A percentile compares a stretch with the other conserved stretches of the same genome.
These are phyloP conservation scores for Neogobius melanostomus DNA, from an alignment of 2,113 vertebrate species.

Conservation along the genomic window DNA sequence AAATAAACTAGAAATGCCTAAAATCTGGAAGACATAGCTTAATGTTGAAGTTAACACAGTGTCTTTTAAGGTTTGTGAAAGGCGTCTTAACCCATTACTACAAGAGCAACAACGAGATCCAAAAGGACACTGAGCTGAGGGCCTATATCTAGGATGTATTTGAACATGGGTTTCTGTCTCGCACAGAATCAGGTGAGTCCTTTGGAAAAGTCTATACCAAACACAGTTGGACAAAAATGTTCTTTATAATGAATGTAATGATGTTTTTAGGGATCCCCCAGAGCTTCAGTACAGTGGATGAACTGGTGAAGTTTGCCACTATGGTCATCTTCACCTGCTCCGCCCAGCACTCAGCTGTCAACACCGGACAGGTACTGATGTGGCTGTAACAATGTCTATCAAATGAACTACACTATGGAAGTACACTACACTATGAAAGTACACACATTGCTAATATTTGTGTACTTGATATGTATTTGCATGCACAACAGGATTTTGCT, in stretches of 20 bases:
- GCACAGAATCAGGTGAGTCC: slow-evolving; percentile 70
- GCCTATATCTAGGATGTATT: slow-evolving; percentile 80
- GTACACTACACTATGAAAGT: too few species aligned
- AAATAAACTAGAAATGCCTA: too few species aligned
- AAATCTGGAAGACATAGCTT: too few species aligned
- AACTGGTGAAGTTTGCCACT: slow-evolving; percentile 48
- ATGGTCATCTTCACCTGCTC: slow-evolving; percentile 55
- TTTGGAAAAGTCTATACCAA: slow-evolving; percentile 62
- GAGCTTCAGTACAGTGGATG: slow-evolving; percentile 27
- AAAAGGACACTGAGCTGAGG: slow-evolving; percentile 72
- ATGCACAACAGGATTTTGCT: too few species aligned
- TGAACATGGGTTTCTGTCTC: slow-evolving; percentile 74
- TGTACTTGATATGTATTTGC: too few species aligned
- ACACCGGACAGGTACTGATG: slow-evolving; percentile 43
- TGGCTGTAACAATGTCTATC: too few species aligned
- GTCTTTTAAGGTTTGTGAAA: slow-evolving; percentile 61
- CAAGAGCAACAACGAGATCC: slow-evolving; percentile 33
- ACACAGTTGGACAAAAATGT: slow-evolving; percentile 26
- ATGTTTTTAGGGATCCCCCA: slow-evolving; percentile 58
- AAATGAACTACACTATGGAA: too few species aligned
- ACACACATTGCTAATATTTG: too few species aligned
- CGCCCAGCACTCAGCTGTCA: slow-evolving; percentile 44
- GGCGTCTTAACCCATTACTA: slow-evolving; percentile 54
- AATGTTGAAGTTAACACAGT: background rate
- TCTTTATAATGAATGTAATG: background rate